Percentiles rank a stretch among this genome's conserved stretches.
Conservation (phyloP, 2,113 vertebrate genomes). For the Anguilla rostrata region DNA sequence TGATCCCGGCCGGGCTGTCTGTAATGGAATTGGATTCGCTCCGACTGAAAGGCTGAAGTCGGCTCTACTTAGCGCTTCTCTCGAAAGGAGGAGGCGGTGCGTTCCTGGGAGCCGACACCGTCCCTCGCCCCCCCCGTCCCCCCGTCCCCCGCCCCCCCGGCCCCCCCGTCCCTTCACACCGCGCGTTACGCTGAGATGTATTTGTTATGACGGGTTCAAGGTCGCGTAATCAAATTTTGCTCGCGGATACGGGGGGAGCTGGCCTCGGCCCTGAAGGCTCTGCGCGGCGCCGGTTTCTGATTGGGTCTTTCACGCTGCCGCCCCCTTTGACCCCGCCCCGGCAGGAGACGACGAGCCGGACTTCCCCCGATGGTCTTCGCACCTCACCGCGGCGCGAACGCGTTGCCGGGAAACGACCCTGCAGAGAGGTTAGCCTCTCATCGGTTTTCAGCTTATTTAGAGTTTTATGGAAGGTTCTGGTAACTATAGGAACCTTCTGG, state of each 20-base stretch:
- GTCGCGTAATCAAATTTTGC: not conserved
- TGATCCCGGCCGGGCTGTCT: not conserved
- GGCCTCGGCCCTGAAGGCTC: not conserved
- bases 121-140: too few relatives aligned
- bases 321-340: not conserved
- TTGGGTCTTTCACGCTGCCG: not conserved
- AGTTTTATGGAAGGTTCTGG: too few relatives aligned
- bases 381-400: too few relatives aligned
- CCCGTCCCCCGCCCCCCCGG: too few relatives aligned
- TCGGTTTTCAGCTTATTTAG: not conserved
- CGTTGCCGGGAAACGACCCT: not conserved
- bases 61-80: not conserved
- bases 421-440: too few relatives aligned
- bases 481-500: not conserved
- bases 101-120: too few relatives aligned
- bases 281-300: not conserved
- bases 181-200: not conserved
- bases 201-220: not conserved
- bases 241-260: not conserved
- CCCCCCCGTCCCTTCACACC: too few relatives aligned
- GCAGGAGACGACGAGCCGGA: not conserved
- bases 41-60: slow-evolving; percentile 3
- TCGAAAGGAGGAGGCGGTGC: not conserved
- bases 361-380: not conserved
- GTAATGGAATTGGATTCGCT: slow-evolving; percentile 7